phyloP scores from a whole-genome alignment of 1,140 invertebrate genomes.

The Pomacea maculata region DNA sequence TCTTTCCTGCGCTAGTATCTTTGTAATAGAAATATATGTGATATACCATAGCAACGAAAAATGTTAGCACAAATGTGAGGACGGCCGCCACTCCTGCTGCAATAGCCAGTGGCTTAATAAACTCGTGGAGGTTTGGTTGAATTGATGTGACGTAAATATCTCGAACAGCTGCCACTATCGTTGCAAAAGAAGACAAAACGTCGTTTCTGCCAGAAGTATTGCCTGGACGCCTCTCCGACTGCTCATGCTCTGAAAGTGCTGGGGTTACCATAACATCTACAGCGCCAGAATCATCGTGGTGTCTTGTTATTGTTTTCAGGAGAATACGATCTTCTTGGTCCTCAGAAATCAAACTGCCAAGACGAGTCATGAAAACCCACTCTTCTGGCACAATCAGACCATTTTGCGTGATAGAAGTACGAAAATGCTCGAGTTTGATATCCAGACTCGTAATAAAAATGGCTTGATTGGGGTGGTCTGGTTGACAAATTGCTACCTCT shows the following conservation, averaged over 20 bases:
- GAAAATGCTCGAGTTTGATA: slow-evolving; percentile 8
- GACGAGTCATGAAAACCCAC: slow-evolving; percentile 21
- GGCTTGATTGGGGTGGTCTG: slow-evolving; percentile 12
- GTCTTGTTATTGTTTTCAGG: background rate
- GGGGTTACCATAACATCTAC: slow-evolving; percentile 8
- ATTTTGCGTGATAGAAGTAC: background rate
- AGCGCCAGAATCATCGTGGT: background rate
- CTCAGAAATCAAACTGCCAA: slow-evolving; percentile 7
- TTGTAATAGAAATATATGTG: background rate
- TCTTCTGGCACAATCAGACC: slow-evolving; percentile 9
- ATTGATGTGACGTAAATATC: slow-evolving; percentile 17
- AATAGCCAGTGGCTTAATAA: slow-evolving; percentile 10
- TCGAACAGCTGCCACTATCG: slow-evolving; percentile 6
- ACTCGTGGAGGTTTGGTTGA: slow-evolving; percentile 18
- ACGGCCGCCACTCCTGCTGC: slow-evolving; percentile 4
- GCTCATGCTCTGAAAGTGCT: background rate
- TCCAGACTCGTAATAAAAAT: slow-evolving; percentile 4
- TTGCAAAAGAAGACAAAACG: slow-evolving; percentile 1
- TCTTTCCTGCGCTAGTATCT: background rate
- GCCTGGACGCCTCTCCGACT: background rate
- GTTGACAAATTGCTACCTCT: slow-evolving; percentile 14
- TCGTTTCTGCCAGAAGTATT: background rate
- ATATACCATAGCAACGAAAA: slow-evolving; percentile 9
- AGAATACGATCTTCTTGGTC: slow-evolving; percentile 9
- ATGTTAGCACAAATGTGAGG: background rate